phyloP scores from a whole-genome alignment of 2,888 invertebrate species.

The Leucania comma region DNA sequence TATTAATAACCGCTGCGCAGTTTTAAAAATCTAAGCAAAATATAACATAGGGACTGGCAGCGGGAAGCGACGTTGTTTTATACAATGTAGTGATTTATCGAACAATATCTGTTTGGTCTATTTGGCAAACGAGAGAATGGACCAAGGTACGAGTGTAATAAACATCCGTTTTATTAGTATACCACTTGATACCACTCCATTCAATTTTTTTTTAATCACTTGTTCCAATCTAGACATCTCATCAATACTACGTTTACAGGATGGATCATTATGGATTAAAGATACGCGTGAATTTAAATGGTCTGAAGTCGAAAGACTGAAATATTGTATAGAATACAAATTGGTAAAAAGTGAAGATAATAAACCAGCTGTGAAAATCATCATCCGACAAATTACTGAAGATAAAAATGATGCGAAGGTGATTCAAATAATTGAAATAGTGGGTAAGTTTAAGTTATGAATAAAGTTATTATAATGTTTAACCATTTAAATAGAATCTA shows the following conservation, averaged over 20 bases:
- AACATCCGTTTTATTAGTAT: too few relatives aligned
- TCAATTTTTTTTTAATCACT: too few relatives aligned
- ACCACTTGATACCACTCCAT: too few relatives aligned
- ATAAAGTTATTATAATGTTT: too few relatives aligned
- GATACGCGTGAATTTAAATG: not conserved
- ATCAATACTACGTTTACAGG: not conserved
- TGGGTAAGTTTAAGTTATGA: constrained; percentile 12
- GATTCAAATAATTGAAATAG: not conserved
- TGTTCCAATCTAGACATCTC: not conserved
- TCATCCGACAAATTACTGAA: rapidly evolving
- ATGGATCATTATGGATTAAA: constrained; percentile 7
- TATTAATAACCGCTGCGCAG: too few relatives aligned
- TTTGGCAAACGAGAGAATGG: not conserved
- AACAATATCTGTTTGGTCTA: not conserved
- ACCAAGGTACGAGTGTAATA: too few relatives aligned
- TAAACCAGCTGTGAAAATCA: not conserved
- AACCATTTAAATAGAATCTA: too few relatives aligned
- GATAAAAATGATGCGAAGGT: not conserved
- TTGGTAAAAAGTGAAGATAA: rapidly evolving
- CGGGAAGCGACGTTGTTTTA: too few relatives aligned
- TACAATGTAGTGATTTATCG: not conserved
- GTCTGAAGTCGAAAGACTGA: not conserved
- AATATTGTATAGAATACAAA: constrained; percentile 18
- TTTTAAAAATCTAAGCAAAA: too few relatives aligned
- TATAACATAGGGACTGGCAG: too few relatives aligned